Evolutionary conservation across 2,888 invertebrate genomes (phyloP).

Genomic region (Hirtodrosophila confusa): DNA sequence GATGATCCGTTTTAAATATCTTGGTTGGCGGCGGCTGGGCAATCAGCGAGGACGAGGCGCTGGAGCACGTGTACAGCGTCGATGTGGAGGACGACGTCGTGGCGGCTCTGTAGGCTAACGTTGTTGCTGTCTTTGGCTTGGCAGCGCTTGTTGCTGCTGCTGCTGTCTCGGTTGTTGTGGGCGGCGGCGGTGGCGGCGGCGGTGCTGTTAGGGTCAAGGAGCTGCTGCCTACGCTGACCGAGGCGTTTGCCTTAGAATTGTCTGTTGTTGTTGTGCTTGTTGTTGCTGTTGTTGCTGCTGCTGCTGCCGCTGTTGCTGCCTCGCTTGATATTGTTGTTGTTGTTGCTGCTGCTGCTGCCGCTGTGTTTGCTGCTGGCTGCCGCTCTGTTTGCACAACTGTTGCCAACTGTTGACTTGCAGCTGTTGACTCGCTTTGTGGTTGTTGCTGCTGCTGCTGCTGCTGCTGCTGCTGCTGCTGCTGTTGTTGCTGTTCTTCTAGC

Average conservation of each 20-base stretch:
- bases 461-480: slow-evolving; percentile 14
- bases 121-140: slow-evolving; percentile 26
- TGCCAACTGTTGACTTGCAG: slow-evolving; percentile 56
- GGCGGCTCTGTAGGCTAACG: slow-evolving; percentile 21
- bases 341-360: slow-evolving; percentile 25
- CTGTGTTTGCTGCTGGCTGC: slow-evolving; percentile 22
- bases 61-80: slow-evolving; percentile 79
- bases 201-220: slow-evolving; percentile 30
- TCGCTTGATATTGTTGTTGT: slow-evolving; percentile 15
- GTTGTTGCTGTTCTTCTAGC: slow-evolving; percentile 30
- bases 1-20: slow-evolving; percentile 83
- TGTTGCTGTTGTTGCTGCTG: slow-evolving; percentile 20
- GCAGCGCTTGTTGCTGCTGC: slow-evolving; percentile 18
- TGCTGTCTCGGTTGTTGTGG: slow-evolving; percentile 21
- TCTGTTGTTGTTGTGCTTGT: slow-evolving; percentile 26
- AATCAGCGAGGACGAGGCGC: slow-evolving; percentile 79
- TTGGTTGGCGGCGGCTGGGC: slow-evolving; percentile 82
- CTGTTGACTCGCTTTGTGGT: slow-evolving; percentile 36
- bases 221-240: slow-evolving; percentile 52
- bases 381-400: slow-evolving; percentile 56
- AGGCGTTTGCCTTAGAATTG: slow-evolving; percentile 61
- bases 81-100: slow-evolving; percentile 47
- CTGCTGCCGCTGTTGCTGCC: slow-evolving; percentile 11
- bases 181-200: slow-evolving; percentile 31
- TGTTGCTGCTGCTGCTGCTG: slow-evolving; percentile 28